These are phyloP conservation scores for Lampris megalopsis DNA, from an alignment of 2,113 vertebrate genomes.

Conservation along the genomic window DNA sequence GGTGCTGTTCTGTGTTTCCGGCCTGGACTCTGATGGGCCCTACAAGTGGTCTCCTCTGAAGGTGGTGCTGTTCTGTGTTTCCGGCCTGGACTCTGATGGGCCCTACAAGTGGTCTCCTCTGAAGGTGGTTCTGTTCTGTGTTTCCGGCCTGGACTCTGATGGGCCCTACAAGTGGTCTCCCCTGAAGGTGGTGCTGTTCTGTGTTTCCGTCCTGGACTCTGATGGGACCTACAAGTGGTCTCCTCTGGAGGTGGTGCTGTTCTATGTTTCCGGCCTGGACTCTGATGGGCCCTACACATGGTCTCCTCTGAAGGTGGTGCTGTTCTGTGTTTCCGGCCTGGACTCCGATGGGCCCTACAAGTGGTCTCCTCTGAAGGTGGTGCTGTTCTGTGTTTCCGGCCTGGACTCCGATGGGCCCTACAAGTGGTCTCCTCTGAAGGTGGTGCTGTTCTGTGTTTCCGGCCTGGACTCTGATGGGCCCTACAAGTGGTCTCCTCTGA, in stretches of 20 bases:
- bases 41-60: constrained; percentile 39
- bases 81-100: constrained; percentile 47
- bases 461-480: constrained; percentile 47
- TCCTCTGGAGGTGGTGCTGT: constrained; percentile 37
- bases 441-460: constrained; percentile 53
- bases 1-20: constrained; percentile 51
- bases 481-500: constrained; percentile 42
- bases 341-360: constrained; percentile 54
- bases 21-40: constrained; percentile 55
- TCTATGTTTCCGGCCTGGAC: constrained; percentile 53
- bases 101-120: constrained; percentile 50
- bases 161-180: constrained; percentile 55
- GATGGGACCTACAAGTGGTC: constrained; percentile 58
- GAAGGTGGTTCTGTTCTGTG: constrained; percentile 45
- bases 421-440: constrained; percentile 32
- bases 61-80: constrained; percentile 53
- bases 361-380: constrained; percentile 39
- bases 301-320: constrained; percentile 36
- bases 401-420: constrained; percentile 57
- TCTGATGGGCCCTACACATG: constrained; percentile 49
- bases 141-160: constrained; percentile 48
- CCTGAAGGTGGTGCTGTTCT: constrained; percentile 40
- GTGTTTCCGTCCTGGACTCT: constrained; percentile 46
- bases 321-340: constrained; percentile 52
- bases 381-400: constrained; percentile 50